Evolutionary conservation across 2,113 vertebrate species (phyloP), one percentile per base, ranked within the genome.

Genomic region (Nanorana parkeri): DNA sequence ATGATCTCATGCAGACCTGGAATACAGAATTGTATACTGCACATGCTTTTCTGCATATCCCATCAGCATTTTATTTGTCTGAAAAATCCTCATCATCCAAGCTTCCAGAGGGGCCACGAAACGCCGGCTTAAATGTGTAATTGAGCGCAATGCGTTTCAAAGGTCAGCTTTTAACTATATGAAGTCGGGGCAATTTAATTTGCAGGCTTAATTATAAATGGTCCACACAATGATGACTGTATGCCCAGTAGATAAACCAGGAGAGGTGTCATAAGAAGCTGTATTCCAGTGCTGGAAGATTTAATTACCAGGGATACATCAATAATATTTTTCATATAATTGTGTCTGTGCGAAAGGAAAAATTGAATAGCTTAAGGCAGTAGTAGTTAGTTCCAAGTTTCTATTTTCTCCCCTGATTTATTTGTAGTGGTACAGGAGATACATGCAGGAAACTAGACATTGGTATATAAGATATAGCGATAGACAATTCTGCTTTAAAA

Each of bases 291-390:
- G 41, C 41, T 47, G 41, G 41, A 52, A 72, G 55, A 72, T 72
- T 15, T 72, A 72, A 72, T 72, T 72, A 72, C 69, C 3, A 28
- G 51, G 52, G 69, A 72, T 5, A 26, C 69, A 72, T 56, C 69
- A 72, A 72, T 72, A 72, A 72, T 56, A 72, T 23, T 72, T 72
- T 72, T 72, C 51, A 72, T 26, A 72, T 72, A 51, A 72, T 72
- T 72, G 69, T 72, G 24, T 29, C 28, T 32, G 69, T 24, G 8
- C 4, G 26, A 4, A 56, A 56, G 47, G 54, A 13, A 56, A 13
- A 72, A 72, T 56, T 55, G 24, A 56, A 72, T 56, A 19, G 69
- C 24, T 51, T 52, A 71, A 20, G 52, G 69, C 69, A 29, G 1
- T 56, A 24, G 69, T 56, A 17, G 21, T 26, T 16, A 32, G 51